Evolutionary conservation across 2,888 invertebrate genomes (phyloP).

Genomic region (Drosophila peninsularis): DNA sequence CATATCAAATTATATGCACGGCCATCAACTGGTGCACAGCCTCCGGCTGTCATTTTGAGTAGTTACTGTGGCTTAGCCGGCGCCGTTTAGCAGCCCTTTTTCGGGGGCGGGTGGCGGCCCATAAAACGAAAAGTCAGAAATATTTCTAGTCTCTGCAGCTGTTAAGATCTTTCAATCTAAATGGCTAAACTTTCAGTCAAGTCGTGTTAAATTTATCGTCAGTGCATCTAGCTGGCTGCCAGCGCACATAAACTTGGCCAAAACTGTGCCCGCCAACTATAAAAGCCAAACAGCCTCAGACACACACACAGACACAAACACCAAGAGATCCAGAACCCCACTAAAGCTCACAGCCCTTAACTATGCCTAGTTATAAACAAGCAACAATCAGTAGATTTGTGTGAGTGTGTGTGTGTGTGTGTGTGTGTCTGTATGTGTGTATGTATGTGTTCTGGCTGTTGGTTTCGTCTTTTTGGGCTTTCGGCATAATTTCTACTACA

Average conservation of each 20-base stretch:
- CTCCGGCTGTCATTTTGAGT: slow-evolving; percentile 11
- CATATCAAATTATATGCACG: slow-evolving; percentile 46
- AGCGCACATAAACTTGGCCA: slow-evolving; percentile 60
- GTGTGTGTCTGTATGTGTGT: slow-evolving; percentile 22
- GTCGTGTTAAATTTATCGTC: slow-evolving; percentile 64
- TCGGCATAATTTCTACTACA: slow-evolving; percentile 71
- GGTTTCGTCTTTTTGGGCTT: slow-evolving; percentile 43
- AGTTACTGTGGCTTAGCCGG: slow-evolving; percentile 26
- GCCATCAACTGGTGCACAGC: slow-evolving; percentile 20
- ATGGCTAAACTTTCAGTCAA: slow-evolving; percentile 64
- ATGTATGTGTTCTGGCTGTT: slow-evolving; percentile 42
- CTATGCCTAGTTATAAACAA: slow-evolving; percentile 57
- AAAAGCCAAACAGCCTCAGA: slow-evolving; percentile 45
- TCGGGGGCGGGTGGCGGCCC: neutral
- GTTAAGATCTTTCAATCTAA: slow-evolving; percentile 63
- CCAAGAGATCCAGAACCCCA: neutral
- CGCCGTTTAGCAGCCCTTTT: slow-evolving; percentile 44
- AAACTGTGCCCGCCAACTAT: slow-evolving; percentile 60
- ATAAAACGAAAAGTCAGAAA: slow-evolving; percentile 14
- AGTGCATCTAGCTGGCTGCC: slow-evolving; percentile 54
- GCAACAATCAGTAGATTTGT: slow-evolving; percentile 51
- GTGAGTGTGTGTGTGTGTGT: slow-evolving; percentile 37
- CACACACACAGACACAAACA: slow-evolving; percentile 9
- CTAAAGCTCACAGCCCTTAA: slow-evolving; percentile 23
- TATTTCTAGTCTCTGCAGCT: slow-evolving; percentile 35